Evolutionary conservation across 2,888 invertebrate genomes (phyloP).

Genomic region (Autographa gamma): DNA sequence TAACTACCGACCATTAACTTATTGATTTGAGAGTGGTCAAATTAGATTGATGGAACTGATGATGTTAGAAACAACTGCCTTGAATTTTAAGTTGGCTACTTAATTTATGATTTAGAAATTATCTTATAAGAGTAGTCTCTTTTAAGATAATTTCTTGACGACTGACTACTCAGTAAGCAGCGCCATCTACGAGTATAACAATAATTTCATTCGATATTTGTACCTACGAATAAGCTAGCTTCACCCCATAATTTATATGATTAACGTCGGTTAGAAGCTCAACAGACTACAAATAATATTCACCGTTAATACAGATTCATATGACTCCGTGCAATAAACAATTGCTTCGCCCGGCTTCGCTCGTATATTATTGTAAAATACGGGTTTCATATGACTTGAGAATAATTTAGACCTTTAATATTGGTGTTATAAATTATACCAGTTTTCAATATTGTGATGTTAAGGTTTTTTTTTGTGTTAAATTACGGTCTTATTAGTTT

Average conservation of each 20-base stretch:
- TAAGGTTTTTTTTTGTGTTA: constrained; percentile 12
- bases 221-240: background rate
- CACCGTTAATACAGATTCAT: constrained; percentile 36
- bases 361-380: constrained; percentile 47
- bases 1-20: no score
- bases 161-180: no score
- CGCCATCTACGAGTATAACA: no score
- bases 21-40: no score
- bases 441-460: constrained; percentile 5
- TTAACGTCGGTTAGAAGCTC: background rate
- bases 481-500: background rate
- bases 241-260: background rate
- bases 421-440: constrained; percentile 18
- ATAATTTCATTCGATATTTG: background rate
- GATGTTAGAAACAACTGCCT: no score
- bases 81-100: no score
- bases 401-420: constrained; percentile 22
- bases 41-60: no score
- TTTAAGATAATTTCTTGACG: no score
- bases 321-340: constrained; percentile 30
- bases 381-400: constrained; percentile 21
- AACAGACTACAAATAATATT: constrained; percentile 21
- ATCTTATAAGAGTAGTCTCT: no score
- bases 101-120: no score
- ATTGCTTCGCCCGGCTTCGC: constrained; percentile 15